Evolutionary conservation across 2,888 invertebrate genomes (phyloP), one percentile per base, ranked within the genome.

Genomic region (Plusia festucae): DNA sequence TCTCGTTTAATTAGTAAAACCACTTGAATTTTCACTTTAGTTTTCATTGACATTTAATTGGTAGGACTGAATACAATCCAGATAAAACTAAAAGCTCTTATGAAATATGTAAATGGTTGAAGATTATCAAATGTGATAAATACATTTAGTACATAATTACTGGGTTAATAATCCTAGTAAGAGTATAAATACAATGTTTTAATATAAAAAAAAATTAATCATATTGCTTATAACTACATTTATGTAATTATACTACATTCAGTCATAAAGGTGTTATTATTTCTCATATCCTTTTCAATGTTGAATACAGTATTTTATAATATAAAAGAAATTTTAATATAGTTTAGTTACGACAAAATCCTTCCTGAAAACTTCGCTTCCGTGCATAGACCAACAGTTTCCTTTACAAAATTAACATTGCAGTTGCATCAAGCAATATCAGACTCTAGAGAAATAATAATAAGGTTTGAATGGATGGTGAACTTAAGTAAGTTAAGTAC

Each of bases 381-480:
- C 82, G 68, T 78, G 75, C 79, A 81, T 83, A 82, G 82, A 84
- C 82, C 81, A 76, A 84, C 68, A 79, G 81, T 74, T 78, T 78
- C 76, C 68, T 60, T 63, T 63, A 62, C 76, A 74, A 78, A 61
- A 57, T 60, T 24, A 34, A 13, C 11, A 65, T 46, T 53, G 58
- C 34, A 51, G 2, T 9, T n/a, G 13, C 4, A 32, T 4, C 69
- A 76, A 71, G 15, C 54, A 13, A 81, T 56, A 73, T 70, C 71
- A 63, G 58, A 27, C 54, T 69, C 61, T 81, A 69, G 4, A 0
- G 0, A 0, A 0, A 9, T 44, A 11, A 13, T 30, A 68, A 70
- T 71, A 84, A 54, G 34, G 59, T 30, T 40, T 0, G 1, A 0
- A n/a, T 40, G 13, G 1, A 15, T 0, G 0, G 60, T 32, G 57